Conservation (phyloP, 2,888 invertebrate genomes). For the Rhabditoides inermis region DNA sequence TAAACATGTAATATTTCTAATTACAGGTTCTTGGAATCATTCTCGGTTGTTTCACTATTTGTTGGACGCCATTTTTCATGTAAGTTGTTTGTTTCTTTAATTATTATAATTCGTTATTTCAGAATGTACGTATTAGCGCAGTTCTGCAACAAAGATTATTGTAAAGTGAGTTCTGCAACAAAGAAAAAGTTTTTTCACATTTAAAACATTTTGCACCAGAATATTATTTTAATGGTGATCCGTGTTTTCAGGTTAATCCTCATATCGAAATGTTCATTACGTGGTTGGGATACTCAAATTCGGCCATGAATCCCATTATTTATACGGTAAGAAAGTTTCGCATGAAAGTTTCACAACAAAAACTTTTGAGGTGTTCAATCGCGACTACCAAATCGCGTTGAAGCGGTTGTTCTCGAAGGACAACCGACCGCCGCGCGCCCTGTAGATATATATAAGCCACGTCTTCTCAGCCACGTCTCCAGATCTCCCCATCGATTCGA, state of each 20-base stretch:
- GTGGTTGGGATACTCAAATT: conserved; percentile 50
- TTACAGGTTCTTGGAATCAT: conserved; percentile 49
- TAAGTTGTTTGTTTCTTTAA: conserved; percentile 8
- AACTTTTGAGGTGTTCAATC: conserved; percentile 46
- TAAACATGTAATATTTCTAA: background rate
- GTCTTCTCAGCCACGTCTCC: no score
- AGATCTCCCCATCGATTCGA: no score
- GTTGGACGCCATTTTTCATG: conserved; percentile 52
- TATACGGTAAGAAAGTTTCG: conserved; percentile 37
- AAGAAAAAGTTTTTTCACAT: no score
- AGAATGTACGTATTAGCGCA: conserved; percentile 51
- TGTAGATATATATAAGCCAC: no score
- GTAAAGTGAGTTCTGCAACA: no score
- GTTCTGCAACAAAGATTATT: conserved; percentile 42
- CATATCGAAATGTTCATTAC: conserved; percentile 53
- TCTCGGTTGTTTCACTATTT: conserved; percentile 51
- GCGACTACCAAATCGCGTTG: conserved; percentile 52
- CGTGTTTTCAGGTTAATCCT: conserved; percentile 39
- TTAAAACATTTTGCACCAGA: no score
- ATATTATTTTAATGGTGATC: no score
- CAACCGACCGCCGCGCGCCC: conserved; percentile 10
- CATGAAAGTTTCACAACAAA: background rate
- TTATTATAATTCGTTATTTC: conserved; percentile 7
- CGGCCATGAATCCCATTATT: conserved; percentile 52
- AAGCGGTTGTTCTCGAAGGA: conserved; percentile 46